These are phyloP conservation scores for Pocota personata DNA, from an alignment of 2,888 invertebrate species.

Conservation along the genomic window DNA sequence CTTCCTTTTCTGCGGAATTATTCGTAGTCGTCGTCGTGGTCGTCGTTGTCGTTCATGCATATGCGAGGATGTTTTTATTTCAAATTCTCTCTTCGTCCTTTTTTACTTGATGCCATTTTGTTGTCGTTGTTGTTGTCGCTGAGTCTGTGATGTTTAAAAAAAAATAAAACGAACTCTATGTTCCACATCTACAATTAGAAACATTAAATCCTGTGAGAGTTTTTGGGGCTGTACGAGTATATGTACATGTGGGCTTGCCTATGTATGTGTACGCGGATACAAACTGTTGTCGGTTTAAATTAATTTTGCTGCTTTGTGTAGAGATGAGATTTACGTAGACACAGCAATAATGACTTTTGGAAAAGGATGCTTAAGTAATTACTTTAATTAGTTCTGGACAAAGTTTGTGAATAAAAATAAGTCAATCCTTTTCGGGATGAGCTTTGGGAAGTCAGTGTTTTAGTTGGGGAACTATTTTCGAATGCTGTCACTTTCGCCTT, in stretches of 20 bases:
- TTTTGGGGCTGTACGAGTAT: slow-evolving; percentile 22
- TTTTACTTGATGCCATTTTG: slow-evolving; percentile 1
- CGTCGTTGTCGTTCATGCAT: slow-evolving; percentile 25
- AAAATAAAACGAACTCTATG: slow-evolving; percentile 37
- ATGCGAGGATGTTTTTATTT: slow-evolving; percentile 21
- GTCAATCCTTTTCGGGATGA: slow-evolving; percentile 50
- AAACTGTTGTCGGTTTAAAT: slow-evolving; percentile 18
- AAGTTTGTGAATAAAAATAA: slow-evolving; percentile 67
- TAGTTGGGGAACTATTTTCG: background rate
- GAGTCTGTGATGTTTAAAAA: slow-evolving; percentile 25
- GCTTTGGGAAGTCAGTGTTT: background rate
- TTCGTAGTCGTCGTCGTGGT: slow-evolving; percentile 34
- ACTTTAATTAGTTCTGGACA: slow-evolving; percentile 75
- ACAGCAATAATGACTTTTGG: slow-evolving; percentile 56
- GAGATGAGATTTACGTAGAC: slow-evolving; percentile 40
- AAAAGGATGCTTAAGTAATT: slow-evolving; percentile 74
- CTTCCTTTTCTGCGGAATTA: slow-evolving; percentile 56
- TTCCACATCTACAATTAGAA: slow-evolving; percentile 60
- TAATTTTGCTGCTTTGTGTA: background rate
- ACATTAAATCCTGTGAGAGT: slow-evolving; percentile 47
- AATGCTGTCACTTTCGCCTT: background rate
- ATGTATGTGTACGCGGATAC: background rate
- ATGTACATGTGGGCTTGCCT: background rate
- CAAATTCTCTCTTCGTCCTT: background rate
- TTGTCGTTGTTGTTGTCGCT: background rate